Percentiles rank a stretch among this genome's conserved stretches.
Conservation (phyloP, 2,113 vertebrate species). For the Strix uralensis region DNA sequence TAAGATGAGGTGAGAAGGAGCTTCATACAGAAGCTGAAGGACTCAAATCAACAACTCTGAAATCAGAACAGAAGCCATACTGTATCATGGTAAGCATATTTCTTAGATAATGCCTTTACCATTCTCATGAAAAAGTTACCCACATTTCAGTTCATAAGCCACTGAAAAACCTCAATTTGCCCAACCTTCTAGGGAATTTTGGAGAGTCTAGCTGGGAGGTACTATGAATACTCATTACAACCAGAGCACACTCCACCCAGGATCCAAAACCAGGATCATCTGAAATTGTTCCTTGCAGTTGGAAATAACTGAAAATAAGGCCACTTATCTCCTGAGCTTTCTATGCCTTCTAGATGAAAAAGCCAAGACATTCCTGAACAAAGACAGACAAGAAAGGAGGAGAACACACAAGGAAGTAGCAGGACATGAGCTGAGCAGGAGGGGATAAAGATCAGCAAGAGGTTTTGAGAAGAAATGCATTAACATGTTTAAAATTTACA, state of each 20-base stretch:
- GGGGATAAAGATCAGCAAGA: neutral
- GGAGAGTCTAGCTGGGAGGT: neutral
- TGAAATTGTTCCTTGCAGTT: neutral
- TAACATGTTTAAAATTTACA: neutral
- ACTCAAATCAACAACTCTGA: neutral
- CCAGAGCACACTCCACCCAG: neutral
- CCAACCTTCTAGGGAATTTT: neutral
- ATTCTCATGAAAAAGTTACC: neutral
- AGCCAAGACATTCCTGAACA: neutral
- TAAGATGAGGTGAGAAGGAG: neutral
- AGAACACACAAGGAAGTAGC: neutral
- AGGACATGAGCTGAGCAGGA: neutral
- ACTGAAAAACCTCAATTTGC: neutral
- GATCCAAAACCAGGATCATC: neutral
- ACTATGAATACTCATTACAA: neutral
- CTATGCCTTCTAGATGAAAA: neutral
- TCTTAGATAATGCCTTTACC: neutral
- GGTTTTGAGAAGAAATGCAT: neutral
- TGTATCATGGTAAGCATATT: neutral
- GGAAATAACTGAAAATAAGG: neutral
- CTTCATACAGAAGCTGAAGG: neutral
- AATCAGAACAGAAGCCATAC: neutral
- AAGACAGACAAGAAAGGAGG: neutral
- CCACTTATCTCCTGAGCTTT: neutral
- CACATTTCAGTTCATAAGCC: neutral